These are phyloP conservation scores for Ostrea edulis DNA, from an alignment of 1,140 invertebrate genomes.

Conservation along the genomic window DNA sequence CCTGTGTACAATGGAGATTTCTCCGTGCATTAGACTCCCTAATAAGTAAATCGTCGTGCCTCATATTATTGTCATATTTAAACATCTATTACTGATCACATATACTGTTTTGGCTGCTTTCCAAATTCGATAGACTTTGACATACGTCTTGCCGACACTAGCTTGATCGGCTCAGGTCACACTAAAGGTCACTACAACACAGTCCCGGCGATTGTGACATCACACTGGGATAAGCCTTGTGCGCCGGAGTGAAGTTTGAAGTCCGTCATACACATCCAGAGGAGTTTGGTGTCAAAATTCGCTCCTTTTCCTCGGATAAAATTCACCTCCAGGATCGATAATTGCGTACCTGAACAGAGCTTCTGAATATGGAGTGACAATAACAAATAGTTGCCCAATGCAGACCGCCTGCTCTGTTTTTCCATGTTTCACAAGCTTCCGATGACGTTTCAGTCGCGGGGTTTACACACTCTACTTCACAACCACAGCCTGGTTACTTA, in stretches of 20 bases:
- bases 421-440: constrained; percentile 33
- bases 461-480: constrained; percentile 1
- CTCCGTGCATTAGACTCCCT: background rate
- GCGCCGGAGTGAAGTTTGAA: background rate
- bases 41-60: background rate
- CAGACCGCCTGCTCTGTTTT: background rate
- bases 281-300: background rate
- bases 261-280: background rate
- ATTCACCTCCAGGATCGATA: constrained; percentile 31
- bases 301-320: constrained; percentile 8
- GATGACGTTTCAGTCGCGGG: background rate
- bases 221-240: background rate
- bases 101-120: constrained; percentile 36
- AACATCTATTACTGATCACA: constrained; percentile 37
- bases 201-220: constrained; percentile 26
- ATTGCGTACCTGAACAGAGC: constrained; percentile 20
- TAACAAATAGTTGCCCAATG: background rate
- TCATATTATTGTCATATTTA: constrained; percentile 36
- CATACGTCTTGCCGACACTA: constrained; percentile 13
- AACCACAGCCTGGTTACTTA: background rate
- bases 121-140: constrained; percentile 36
- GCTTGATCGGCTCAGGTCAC: constrained; percentile 26
- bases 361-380: constrained; percentile 19
- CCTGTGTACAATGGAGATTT: background rate
- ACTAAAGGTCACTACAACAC: constrained; percentile 12